Evolutionary conservation across 2,113 vertebrate species (phyloP).

Genomic region (Cyphomyrus discorhynchus): DNA sequence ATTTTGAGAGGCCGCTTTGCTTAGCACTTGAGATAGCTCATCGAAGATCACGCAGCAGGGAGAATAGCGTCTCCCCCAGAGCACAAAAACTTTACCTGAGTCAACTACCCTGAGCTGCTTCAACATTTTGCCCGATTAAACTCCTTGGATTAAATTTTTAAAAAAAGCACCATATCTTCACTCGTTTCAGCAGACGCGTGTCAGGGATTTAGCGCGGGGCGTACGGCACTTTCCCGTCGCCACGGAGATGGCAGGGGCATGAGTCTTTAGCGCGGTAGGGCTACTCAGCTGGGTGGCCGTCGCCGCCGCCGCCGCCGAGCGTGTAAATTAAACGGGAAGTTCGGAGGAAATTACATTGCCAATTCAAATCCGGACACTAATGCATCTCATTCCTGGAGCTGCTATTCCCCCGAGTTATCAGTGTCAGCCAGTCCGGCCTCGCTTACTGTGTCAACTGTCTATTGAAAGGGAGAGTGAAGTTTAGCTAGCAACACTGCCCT

Average conservation of each 20-base stretch:
- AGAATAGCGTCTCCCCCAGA: not conserved
- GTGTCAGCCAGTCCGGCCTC: conserved; percentile 73
- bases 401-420: conserved; percentile 81
- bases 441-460: conserved; percentile 69
- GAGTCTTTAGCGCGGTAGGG: conserved; percentile 64
- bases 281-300: conserved; percentile 46
- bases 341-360: conserved; percentile 82
- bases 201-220: conserved; percentile 10
- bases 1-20: not conserved
- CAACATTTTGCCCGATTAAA: conserved; percentile 13
- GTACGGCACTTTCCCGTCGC: not conserved
- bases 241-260: conserved; percentile 62
- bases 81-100: conserved; percentile 8
- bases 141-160: not conserved
- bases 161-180: not conserved
- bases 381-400: conserved; percentile 85
- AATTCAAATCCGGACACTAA: conserved; percentile 80
- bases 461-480: conserved; percentile 60
- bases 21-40: not conserved
- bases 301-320: conserved; percentile 35
- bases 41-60: not conserved
- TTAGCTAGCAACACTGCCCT: conserved; percentile 63
- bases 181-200: not conserved
- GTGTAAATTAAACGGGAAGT: conserved; percentile 83
- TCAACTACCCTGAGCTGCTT: not conserved